A percentile compares a stretch with the other conserved stretches of the same genome.
phyloP scores from a whole-genome alignment of 1,140 invertebrate genomes.

The Agrypnia vestita region DNA sequence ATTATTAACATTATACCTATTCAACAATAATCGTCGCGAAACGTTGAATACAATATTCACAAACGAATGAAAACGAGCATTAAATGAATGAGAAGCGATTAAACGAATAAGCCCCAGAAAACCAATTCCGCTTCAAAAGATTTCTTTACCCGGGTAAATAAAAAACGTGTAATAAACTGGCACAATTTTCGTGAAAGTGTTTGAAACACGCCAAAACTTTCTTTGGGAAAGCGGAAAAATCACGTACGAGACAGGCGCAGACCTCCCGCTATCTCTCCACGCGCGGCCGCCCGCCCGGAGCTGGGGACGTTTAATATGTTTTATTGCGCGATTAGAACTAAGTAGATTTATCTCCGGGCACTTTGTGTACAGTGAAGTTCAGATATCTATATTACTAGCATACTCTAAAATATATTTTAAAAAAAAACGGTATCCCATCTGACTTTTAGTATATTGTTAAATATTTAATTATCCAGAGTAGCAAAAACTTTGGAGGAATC shows the following conservation, averaged over 20 bases:
- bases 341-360: not conserved
- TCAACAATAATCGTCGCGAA: too few relatives aligned
- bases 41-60: too few relatives aligned
- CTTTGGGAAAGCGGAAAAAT: constrained; percentile 12
- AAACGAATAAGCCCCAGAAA: not conserved
- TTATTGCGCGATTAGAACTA: constrained; percentile 19
- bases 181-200: constrained; percentile 17
- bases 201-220: constrained; percentile 16
- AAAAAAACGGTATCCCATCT: too few relatives aligned
- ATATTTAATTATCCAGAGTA: too few relatives aligned
- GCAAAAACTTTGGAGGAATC: too few relatives aligned
- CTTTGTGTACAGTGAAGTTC: too few relatives aligned
- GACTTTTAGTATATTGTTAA: too few relatives aligned
- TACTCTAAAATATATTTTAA: too few relatives aligned
- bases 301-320: constrained; percentile 11
- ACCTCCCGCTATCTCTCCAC: not conserved
- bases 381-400: too few relatives aligned
- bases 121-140: not conserved
- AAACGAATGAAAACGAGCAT: too few relatives aligned
- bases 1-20: too few relatives aligned
- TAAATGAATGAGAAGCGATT: not conserved
- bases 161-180: not conserved
- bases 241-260: constrained; percentile 24
- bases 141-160: not conserved
- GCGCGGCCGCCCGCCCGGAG: not conserved